Base-by-base conservation (phyloP, 2,888 invertebrate species). In the Lycaena phlaeas region DNA sequence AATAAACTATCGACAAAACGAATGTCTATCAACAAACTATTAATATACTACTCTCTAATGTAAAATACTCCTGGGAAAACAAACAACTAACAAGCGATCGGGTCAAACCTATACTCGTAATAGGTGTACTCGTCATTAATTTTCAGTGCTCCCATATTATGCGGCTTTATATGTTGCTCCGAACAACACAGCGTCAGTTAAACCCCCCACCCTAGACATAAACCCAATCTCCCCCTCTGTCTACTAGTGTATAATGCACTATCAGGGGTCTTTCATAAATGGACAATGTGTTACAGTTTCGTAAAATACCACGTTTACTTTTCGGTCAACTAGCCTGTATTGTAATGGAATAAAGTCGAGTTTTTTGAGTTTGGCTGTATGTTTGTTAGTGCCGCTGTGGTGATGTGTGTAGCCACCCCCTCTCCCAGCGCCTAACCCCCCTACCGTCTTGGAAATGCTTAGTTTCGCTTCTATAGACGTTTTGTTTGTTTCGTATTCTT, bases 401-500 rank as follows among this genome's bases (percentile, higher is more conserved):
- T 46, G 45, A 48, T 54, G 48, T 55, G 46, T 52, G 48, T 36
- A 36, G 30, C 50, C 29, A 15, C 49, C 56, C 59, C 57, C 47
- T 43, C 61, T 41, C 59, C 45, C 53, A 49, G 49, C 44, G 52
- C 52, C 38, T n/a, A n/a, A n/a, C 45, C 61, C 64, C 57, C 52
- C 44, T 58, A 62, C 61, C 75, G 75, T 79, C 79, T 78, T 78
- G 77, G 71, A 70, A 74, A 73, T 69, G 74, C 69, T 75, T 70
- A 73, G 77, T 72, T 67, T 68, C 67, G 66, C 64, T 60, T 66
- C 66, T 70, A 71, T 70, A 77, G 66, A 65, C 59, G 66, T 74
- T 77, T 78, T 78, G 76, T 79, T 78, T 74, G 69, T 59, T 62
- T 67, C 69, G 68, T 72, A 69, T 75, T 72, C 68, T 64, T 51